Percentiles rank a stretch among this genome's conserved stretches.
phyloP scores from a whole-genome alignment of 1,140 invertebrate species.

The Asbolus verrucosus region DNA sequence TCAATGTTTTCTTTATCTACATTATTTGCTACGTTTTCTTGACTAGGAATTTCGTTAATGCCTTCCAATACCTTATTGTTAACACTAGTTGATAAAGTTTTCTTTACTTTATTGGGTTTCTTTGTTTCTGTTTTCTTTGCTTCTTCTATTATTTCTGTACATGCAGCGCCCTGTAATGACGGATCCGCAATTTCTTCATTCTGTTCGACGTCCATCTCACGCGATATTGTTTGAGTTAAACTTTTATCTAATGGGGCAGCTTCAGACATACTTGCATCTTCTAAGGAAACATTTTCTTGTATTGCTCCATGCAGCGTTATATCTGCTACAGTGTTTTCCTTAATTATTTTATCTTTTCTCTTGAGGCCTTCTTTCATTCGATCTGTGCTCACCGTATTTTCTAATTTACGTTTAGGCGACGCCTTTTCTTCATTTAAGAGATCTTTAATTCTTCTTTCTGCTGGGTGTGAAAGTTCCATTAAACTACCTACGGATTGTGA shows the following conservation, averaged over 20 bases:
- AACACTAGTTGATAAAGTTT: constrained; percentile 56
- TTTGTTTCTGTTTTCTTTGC: constrained; percentile 61
- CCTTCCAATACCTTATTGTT: constrained; percentile 59
- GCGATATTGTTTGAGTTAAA: constrained; percentile 63
- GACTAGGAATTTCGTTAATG: constrained; percentile 61
- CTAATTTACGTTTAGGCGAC: constrained; percentile 75
- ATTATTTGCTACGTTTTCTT: constrained; percentile 60
- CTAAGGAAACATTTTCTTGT: constrained; percentile 52
- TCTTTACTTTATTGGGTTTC: constrained; percentile 60
- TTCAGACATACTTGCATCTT: constrained; percentile 58
- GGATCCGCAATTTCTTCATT: constrained; percentile 53
- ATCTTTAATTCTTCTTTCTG: constrained; percentile 74
- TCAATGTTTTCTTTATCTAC: constrained; percentile 64
- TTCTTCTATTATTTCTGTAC: constrained; percentile 62
- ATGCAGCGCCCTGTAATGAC: constrained; percentile 61
- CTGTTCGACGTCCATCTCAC: constrained; percentile 59
- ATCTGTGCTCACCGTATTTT: constrained; percentile 77
- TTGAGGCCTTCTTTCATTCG: constrained; percentile 68
- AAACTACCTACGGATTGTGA: constrained; percentile 78
- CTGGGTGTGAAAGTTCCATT: constrained; percentile 70
- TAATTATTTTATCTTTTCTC: constrained; percentile 70
- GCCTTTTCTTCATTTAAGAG: constrained; percentile 71
- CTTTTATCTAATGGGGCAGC: constrained; percentile 58
- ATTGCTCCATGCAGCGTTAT: constrained; percentile 59
- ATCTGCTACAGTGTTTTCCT: constrained; percentile 63